A percentile compares a stretch with the other conserved stretches of the same genome.
Conservation (phyloP, 2,113 vertebrate genomes). For the Callopanchax toddi region DNA sequence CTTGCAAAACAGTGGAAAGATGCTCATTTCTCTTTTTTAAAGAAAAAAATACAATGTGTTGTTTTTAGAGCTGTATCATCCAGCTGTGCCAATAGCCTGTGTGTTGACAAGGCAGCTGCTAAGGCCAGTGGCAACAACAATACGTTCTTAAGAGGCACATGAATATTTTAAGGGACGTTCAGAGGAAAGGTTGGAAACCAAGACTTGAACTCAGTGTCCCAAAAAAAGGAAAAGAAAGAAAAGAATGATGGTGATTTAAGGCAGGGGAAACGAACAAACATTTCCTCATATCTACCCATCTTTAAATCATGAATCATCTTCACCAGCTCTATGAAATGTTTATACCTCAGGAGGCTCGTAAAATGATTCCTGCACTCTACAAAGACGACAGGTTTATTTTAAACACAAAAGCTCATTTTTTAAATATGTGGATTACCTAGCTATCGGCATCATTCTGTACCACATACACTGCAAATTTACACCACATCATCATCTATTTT, state of each 20-base stretch:
- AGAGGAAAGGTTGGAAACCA: slow-evolving; percentile 33
- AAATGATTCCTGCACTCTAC: too few relatives aligned
- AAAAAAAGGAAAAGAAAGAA: slow-evolving; percentile 8
- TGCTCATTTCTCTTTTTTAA: not conserved
- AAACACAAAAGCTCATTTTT: not conserved
- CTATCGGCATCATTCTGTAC: too few relatives aligned
- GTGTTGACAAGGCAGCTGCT: slow-evolving; percentile 37
- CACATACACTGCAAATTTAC: not conserved
- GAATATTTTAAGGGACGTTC: slow-evolving; percentile 61
- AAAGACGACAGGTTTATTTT: not conserved
- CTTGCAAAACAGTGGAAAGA: not conserved
- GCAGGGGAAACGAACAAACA: not conserved
- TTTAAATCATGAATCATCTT: slow-evolving; percentile 3
- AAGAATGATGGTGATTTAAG: slow-evolving; percentile 6
- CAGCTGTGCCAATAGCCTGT: slow-evolving; percentile 31
- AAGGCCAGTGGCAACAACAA: slow-evolving; percentile 39
- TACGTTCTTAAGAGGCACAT: slow-evolving; percentile 46
- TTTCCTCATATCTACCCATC: not conserved
- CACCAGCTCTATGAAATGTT: not conserved
- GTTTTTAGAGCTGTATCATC: slow-evolving; percentile 26
- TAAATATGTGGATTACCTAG: too few relatives aligned
- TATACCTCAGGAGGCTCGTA: too few relatives aligned
- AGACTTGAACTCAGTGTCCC: not conserved
- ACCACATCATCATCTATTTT: too few relatives aligned
- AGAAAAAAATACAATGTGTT: slow-evolving; percentile 8